Evolutionary conservation across 2,888 invertebrate genomes (phyloP).

Genomic region (Myathropa florea): DNA sequence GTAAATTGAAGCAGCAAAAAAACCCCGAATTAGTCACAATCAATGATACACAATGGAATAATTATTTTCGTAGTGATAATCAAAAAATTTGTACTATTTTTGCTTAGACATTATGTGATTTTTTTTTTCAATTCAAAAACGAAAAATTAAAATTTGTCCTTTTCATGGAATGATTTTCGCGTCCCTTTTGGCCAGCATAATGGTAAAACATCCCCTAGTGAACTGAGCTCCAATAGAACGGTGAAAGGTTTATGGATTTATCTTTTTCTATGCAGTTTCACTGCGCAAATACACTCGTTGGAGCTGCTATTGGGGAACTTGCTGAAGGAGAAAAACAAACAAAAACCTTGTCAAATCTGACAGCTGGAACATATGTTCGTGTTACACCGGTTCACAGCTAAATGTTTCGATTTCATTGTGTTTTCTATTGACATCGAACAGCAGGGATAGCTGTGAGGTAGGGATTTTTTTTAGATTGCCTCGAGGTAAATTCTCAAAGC

Average conservation of each 20-base stretch:
- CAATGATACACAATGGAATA: conserved; percentile 11
- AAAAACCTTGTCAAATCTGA: conserved; percentile 28
- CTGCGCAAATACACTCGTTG: conserved; percentile 61
- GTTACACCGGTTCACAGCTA: conserved; percentile 22
- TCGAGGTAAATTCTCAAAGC: too few species aligned
- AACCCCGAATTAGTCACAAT: conserved; percentile 10
- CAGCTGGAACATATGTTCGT: conserved; percentile 27
- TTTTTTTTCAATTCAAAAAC: not conserved
- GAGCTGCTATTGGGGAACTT: not conserved
- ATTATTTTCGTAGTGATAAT: not conserved
- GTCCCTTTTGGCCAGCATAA: conserved; percentile 11
- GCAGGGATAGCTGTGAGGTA: conserved; percentile 14
- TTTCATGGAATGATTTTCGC: conserved; percentile 16
- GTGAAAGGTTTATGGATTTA: conserved; percentile 45
- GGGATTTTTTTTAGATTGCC: not conserved
- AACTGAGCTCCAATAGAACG: conserved; percentile 32
- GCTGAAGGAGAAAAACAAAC: conserved; percentile 20
- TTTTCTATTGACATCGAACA: too few species aligned
- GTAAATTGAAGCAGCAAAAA: not conserved
- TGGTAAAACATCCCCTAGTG: conserved; percentile 48
- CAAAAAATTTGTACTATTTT: conserved; percentile 56
- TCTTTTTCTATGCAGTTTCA: conserved; percentile 34
- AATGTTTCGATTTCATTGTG: conserved; percentile 7
- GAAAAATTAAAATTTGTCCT: conserved; percentile 1
- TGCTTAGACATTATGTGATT: conserved; percentile 32